phyloP scores from a whole-genome alignment of 2,113 vertebrate species.

The Rhynchopsitta pachyrhyncha region DNA sequence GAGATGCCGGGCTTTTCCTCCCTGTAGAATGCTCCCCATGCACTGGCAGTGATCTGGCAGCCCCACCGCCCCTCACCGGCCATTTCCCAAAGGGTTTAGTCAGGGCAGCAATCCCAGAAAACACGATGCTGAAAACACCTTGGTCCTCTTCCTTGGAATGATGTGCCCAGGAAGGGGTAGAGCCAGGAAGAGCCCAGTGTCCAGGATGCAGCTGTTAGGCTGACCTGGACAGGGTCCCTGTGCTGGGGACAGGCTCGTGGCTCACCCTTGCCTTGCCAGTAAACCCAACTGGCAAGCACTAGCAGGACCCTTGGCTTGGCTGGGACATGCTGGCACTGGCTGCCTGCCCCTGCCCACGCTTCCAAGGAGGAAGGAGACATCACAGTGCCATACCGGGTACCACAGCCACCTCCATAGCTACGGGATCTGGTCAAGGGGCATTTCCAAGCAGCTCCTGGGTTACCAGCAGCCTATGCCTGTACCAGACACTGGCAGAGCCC shows the following conservation, averaged over 20 bases:
- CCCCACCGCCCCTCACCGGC: neutral
- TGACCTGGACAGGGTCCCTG: neutral
- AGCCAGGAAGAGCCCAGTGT: neutral
- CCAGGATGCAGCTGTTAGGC: accelerated
- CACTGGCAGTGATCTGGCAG: neutral
- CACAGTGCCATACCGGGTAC: accelerated
- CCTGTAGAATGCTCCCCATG: neutral
- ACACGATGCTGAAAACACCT: neutral
- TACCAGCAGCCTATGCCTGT: neutral
- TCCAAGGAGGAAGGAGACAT: neutral
- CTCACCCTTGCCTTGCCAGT: neutral
- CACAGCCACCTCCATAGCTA: neutral
- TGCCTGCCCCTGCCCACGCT: accelerated
- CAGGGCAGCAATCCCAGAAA: neutral
- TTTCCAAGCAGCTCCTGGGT: neutral
- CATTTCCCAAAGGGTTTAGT: neutral
- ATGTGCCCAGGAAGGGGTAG: neutral
- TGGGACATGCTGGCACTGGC: neutral
- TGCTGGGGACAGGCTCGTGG: neutral
- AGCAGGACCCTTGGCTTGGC: neutral
- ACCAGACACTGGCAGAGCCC: neutral
- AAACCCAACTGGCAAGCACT: neutral
- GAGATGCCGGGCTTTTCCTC: neutral
- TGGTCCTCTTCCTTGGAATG: neutral
- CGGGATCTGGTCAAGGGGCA: neutral